Base-by-base conservation (phyloP, 2,113 vertebrate genomes). In the Chaetops frenatus region DNA sequence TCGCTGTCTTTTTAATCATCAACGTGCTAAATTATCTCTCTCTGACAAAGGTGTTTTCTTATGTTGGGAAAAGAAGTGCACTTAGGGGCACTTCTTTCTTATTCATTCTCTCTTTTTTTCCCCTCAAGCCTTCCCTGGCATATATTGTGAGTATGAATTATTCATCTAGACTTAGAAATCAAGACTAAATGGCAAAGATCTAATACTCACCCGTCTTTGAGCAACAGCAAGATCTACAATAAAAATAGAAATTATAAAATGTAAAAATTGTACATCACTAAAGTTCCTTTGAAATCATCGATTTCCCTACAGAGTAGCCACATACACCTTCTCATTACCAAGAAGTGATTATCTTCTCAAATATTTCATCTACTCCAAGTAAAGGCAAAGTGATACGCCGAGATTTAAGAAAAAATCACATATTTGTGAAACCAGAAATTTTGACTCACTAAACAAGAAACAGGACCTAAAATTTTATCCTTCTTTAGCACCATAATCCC, bases 161-260 rank as follows among this genome's bases (percentile, higher is more conserved):
- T 96, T 94, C 80, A 95, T 86, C 56, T 74, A 40, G 73, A 42
- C 35, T 86, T 64, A 66, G 56, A 90, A 88, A 86, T 86, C 51
- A 88, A 58, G 76, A 83, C 54, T 81, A 94, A 93, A 92, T 66
- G 12, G 83, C 56, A 90, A 92, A 90, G 65, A 74, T 88, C 51
- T 86, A 38, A 40, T 90, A 96, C 96, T 97, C 65, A 96, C 96
- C 95, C 40, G 36, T 62, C 4, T 77, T 40, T 81, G 71, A 88
- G 92, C 95, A 91, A 67, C 57, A 86, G 35, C 94, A 56, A 83
- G 69, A 74, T 74, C 96, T 97, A 73, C 35, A 95, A 95, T 42
- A 92, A 86, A 93, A 95, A 54, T 10, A 94, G 71, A 96, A 33
- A 90, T 94, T 67, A 76, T 42, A 81, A 84, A 92, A 81, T 61